Percentiles rank a stretch among this genome's conserved stretches.
Conservation (phyloP, 2,888 invertebrate species). For the Erebia ligea region DNA sequence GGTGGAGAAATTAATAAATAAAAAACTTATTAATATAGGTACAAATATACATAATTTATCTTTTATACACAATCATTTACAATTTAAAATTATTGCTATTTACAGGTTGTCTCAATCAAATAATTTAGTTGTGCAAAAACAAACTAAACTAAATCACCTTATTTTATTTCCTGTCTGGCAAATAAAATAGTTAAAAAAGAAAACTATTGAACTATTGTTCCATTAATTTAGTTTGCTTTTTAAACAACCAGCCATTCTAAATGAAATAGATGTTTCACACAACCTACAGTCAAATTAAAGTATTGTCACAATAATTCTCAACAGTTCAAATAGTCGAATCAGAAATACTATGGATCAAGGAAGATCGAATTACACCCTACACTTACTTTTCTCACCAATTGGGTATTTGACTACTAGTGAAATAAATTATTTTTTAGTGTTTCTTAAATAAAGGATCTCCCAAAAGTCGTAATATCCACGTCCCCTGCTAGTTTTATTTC, state of each 20-base stretch:
- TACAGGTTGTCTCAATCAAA: background rate
- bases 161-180: background rate
- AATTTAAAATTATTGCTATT: background rate
- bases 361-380: too few relatives aligned
- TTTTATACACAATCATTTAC: background rate
- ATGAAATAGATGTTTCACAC: background rate
- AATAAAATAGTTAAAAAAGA: background rate
- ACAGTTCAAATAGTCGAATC: too few relatives aligned
- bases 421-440: too few relatives aligned
- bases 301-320: too few relatives aligned
- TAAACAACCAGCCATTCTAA: background rate
- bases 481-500: too few relatives aligned
- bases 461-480: too few relatives aligned
- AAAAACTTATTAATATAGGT: background rate
- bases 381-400: too few relatives aligned
- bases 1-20: background rate
- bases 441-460: too few relatives aligned
- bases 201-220: background rate
- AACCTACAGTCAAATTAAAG: background rate
- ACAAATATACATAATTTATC: background rate
- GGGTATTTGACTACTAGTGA: too few relatives aligned
- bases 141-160: background rate
- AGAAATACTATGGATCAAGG: too few relatives aligned
- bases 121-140: constrained; percentile 2
- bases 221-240: background rate